These are phyloP conservation scores for Allygus modestus DNA, from an alignment of 2,888 invertebrate genomes.

Conservation along the genomic window DNA sequence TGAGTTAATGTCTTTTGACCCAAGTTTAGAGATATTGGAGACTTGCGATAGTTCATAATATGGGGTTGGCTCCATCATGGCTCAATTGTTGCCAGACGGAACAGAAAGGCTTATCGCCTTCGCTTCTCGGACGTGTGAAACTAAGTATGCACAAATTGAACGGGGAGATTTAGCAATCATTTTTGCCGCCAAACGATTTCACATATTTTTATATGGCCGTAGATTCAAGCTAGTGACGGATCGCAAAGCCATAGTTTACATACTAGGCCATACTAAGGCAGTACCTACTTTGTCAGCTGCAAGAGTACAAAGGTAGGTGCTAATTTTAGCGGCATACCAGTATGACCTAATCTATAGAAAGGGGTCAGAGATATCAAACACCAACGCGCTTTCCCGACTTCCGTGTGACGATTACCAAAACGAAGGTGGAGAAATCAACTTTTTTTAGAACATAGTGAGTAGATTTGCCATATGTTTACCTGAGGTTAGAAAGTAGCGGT, in stretches of 20 bases:
- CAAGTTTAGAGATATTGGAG: too few relatives aligned
- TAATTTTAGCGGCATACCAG: not conserved
- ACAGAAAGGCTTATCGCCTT: not conserved
- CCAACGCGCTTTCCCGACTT: too few relatives aligned
- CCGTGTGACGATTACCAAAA: too few relatives aligned
- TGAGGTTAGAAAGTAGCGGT: too few relatives aligned
- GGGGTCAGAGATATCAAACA: too few relatives aligned
- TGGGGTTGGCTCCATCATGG: not conserved
- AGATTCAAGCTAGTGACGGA: not conserved
- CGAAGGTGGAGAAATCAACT: too few relatives aligned
- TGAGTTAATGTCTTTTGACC: not conserved
- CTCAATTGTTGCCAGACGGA: not conserved
- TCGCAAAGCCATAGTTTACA: not conserved
- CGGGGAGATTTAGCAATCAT: not conserved
- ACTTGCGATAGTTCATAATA: not conserved
- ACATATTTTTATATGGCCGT: not conserved
- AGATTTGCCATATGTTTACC: too few relatives aligned
- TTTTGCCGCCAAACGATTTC: not conserved
- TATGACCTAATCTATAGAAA: not conserved
- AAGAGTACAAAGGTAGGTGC: not conserved
- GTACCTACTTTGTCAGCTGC: conserved; percentile 5
- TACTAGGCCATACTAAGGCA: not conserved
- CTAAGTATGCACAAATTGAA: not conserved
- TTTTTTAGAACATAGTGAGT: too few relatives aligned
- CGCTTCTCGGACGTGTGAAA: not conserved